phyloP scores from a whole-genome alignment of 2,797 vertebrate genomes.

The Hemitrygon akajei region DNA sequence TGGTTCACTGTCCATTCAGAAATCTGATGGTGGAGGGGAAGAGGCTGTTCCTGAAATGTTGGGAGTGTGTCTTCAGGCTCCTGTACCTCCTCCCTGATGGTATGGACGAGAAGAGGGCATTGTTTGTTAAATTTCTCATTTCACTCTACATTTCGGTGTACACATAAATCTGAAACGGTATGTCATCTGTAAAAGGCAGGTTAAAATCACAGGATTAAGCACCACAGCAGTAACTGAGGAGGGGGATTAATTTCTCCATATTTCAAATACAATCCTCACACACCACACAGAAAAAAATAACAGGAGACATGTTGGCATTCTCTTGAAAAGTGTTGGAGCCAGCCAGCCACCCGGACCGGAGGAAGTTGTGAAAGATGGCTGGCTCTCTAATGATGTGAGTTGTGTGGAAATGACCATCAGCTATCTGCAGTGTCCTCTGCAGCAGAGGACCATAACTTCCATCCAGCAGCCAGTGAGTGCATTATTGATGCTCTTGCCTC shows the following conservation, averaged over 20 bases:
- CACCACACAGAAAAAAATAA: not conserved
- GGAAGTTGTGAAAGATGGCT: constrained; percentile 57
- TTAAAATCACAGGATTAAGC: not conserved
- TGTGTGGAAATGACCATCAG: constrained; percentile 64
- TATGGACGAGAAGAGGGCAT: too few species aligned
- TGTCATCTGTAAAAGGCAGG: not conserved
- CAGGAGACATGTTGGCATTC: not conserved
- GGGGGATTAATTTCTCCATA: not conserved
- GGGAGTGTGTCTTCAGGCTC: too few species aligned
- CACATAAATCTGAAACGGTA: too few species aligned
- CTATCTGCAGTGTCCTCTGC: constrained; percentile 57
- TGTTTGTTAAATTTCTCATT: too few species aligned
- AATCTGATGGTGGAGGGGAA: too few species aligned
- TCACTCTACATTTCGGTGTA: too few species aligned
- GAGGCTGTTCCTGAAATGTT: too few species aligned
- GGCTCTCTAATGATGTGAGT: constrained; percentile 58
- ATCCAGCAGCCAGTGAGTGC: constrained; percentile 27
- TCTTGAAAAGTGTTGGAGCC: constrained; percentile 42
- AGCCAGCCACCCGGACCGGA: constrained; percentile 40
- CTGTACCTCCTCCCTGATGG: too few species aligned
- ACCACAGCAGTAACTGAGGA: not conserved
- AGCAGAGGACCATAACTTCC: constrained; percentile 7
- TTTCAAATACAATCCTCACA: not conserved
- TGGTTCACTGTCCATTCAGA: too few species aligned
- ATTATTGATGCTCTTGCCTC: constrained; percentile 33